Percentiles rank a stretch among this genome's conserved stretches.
Evolutionary conservation across 2,888 invertebrate genomes (phyloP).

Genomic region (Microctonus brassicae): DNA sequence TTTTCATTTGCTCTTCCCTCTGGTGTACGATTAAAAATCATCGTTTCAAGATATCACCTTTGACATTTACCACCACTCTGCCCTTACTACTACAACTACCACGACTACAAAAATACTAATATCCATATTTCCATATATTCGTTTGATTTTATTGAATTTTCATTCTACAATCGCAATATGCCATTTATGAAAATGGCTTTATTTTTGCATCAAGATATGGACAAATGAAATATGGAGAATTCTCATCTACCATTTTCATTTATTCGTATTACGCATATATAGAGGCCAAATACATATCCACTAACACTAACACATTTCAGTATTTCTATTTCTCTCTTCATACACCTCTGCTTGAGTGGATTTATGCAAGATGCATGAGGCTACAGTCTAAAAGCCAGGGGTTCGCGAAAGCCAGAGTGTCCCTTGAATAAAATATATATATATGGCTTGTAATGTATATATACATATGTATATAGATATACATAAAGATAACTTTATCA

Average conservation of each 20-base stretch:
- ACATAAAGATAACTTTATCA: constrained; percentile 13
- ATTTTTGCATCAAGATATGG: background rate
- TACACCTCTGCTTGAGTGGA: constrained; percentile 25
- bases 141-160: background rate
- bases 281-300: constrained; percentile 16
- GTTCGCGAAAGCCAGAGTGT: constrained; percentile 38
- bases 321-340: background rate
- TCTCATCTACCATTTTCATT: constrained; percentile 28
- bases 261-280: constrained; percentile 20
- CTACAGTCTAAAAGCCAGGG: constrained; percentile 31
- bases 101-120: too few species aligned
- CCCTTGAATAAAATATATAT: constrained; percentile 47
- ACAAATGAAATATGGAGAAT: constrained; percentile 27
- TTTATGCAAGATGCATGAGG: constrained; percentile 45
- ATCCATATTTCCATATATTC: background rate
- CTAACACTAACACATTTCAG: background rate
- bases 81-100: too few species aligned
- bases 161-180: constrained; percentile 19
- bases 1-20: background rate
- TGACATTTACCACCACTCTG: background rate
- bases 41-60: background rate
- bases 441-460: constrained; percentile 30
- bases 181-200: constrained; percentile 19
- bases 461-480: constrained; percentile 11
- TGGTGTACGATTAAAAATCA: background rate